These are phyloP conservation scores for Panurus biarmicus DNA, from an alignment of 2,113 vertebrate species.

Conservation along the genomic window DNA sequence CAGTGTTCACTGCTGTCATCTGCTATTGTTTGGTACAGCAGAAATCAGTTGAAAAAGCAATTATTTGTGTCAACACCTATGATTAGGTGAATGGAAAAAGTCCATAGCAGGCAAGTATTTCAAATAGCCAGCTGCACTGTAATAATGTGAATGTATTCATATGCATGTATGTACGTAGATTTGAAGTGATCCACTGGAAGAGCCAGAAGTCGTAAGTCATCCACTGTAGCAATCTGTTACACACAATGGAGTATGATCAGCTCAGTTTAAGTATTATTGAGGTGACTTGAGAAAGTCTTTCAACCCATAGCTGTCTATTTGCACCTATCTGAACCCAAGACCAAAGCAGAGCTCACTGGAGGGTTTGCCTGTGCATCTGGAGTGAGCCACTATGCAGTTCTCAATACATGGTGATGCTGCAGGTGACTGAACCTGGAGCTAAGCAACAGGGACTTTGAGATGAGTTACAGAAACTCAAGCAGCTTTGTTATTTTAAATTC, in stretches of 20 bases:
- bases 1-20: background rate
- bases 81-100: background rate
- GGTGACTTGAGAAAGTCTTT: background rate
- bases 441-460: background rate
- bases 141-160: background rate
- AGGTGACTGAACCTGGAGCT: background rate
- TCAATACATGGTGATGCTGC: accelerated
- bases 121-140: background rate
- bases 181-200: background rate
- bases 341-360: background rate
- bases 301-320: background rate
- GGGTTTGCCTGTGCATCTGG: background rate
- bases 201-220: background rate
- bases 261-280: background rate
- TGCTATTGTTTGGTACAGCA: background rate
- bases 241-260: background rate
- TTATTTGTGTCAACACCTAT: background rate
- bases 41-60: background rate
- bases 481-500: conserved; percentile 14
- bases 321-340: accelerated
- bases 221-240: background rate
- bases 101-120: background rate
- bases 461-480: conserved; percentile 21
- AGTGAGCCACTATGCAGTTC: background rate
- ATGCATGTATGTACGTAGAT: background rate